These are phyloP conservation scores for Mesorhabditis spiculigera DNA, from an alignment of 2,888 invertebrate species.

Conservation along the genomic window DNA sequence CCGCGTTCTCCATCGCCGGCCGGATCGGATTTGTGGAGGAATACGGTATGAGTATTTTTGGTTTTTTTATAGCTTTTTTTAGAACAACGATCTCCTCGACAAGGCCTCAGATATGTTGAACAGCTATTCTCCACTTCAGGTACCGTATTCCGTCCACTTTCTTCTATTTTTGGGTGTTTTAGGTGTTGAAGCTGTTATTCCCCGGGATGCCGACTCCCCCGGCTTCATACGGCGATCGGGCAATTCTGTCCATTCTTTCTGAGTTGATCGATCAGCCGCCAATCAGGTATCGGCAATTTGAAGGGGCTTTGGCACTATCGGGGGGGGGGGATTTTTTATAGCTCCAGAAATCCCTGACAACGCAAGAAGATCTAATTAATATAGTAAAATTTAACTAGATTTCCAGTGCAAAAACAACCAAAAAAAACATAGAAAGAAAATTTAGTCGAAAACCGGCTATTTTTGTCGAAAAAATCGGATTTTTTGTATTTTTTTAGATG, in stretches of 20 bases:
- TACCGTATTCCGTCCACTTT: too few relatives aligned
- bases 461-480: too few relatives aligned
- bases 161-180: too few relatives aligned
- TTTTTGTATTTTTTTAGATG: too few relatives aligned
- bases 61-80: background rate
- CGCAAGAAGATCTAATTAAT: too few relatives aligned
- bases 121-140: background rate
- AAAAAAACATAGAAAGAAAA: too few relatives aligned
- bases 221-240: background rate
- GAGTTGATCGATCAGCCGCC: conserved; percentile 29
- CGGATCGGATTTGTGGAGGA: background rate
- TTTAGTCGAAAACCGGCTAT: too few relatives aligned
- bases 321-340: too few relatives aligned
- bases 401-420: too few relatives aligned
- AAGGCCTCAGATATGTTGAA: background rate
- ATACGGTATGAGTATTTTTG: background rate
- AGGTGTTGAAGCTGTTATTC: background rate
- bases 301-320: too few relatives aligned
- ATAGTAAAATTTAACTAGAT: too few relatives aligned
- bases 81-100: background rate
- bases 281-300: background rate
- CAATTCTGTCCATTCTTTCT: conserved; percentile 15
- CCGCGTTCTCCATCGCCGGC: background rate
- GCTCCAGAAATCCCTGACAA: too few relatives aligned
- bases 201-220: background rate